These are phyloP conservation scores for Chromoteleia sp. DNA, from an alignment of 2,888 invertebrate genomes.

Conservation along the genomic window DNA sequence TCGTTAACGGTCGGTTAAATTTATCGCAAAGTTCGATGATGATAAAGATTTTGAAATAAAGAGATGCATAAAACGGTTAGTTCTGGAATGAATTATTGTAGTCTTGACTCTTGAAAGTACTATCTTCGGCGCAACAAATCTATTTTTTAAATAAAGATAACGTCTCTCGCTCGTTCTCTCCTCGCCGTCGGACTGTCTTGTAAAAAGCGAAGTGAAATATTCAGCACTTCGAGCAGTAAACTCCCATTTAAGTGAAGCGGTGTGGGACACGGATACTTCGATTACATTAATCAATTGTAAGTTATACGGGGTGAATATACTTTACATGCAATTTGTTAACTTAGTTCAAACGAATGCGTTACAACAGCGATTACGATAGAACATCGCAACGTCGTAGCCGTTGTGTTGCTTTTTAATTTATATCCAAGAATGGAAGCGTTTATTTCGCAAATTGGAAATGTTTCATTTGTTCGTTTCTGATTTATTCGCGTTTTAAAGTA, in stretches of 20 bases:
- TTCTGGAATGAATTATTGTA: too few relatives aligned
- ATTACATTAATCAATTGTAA: constrained; percentile 21
- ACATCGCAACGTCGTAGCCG: constrained; percentile 1
- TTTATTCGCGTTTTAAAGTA: constrained; percentile 19
- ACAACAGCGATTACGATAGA: neutral
- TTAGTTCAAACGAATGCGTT: constrained; percentile 7
- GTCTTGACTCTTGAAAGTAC: too few relatives aligned
- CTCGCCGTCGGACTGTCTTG: neutral
- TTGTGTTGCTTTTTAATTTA: constrained; percentile 10
- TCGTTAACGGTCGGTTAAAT: too few relatives aligned
- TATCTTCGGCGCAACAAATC: neutral
- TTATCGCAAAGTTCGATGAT: too few relatives aligned
- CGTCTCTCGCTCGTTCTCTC: constrained; percentile 8
- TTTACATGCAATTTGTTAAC: constrained; percentile 16
- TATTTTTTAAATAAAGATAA: constrained; percentile 36
- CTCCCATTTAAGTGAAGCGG: constrained; percentile 35
- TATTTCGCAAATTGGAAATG: constrained; percentile 38
- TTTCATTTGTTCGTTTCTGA: constrained; percentile 29
- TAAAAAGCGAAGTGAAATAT: constrained; percentile 42
- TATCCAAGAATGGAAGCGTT: constrained; percentile 18
- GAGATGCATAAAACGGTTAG: too few relatives aligned
- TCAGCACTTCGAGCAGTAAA: constrained; percentile 38
- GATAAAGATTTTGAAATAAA: too few relatives aligned
- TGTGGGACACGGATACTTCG: constrained; percentile 12
- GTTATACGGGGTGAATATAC: constrained; percentile 3